Percentiles rank a stretch among this genome's conserved stretches.
phyloP scores from a whole-genome alignment of 2,797 vertebrate genomes.

The Delichon dasypus region DNA sequence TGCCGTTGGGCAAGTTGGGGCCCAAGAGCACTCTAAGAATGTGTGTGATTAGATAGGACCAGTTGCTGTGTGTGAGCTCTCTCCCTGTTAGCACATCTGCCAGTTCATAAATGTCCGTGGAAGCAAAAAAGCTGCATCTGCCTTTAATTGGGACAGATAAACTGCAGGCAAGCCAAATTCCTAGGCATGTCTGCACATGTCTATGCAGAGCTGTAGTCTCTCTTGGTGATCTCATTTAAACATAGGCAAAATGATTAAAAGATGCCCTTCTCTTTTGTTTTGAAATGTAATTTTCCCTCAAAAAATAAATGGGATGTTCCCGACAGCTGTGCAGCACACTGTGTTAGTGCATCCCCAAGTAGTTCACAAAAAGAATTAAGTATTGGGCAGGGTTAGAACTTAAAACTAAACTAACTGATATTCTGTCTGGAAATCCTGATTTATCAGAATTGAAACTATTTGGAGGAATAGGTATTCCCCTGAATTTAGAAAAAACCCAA shows the following conservation, averaged over 20 bases:
- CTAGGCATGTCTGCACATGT: constrained; percentile 22
- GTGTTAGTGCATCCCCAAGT: neutral
- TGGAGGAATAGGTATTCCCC: neutral
- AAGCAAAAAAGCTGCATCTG: constrained; percentile 41
- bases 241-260: neutral
- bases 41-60: neutral
- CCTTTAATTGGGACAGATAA: constrained; percentile 39
- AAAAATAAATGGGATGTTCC: neutral
- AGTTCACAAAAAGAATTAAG: neutral
- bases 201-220: neutral
- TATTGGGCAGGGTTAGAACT: neutral
- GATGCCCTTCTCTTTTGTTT: neutral
- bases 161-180: constrained; percentile 45
- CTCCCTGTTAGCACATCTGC: neutral
- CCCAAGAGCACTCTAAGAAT: neutral
- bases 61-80: neutral
- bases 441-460: constrained; percentile 14
- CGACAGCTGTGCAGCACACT: neutral
- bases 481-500: neutral
- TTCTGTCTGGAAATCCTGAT: neutral
- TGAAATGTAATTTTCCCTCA: neutral
- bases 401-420: neutral
- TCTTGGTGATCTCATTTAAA: constrained; percentile 33
- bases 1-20: neutral
- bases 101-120: neutral